Conservation (phyloP, 1,140 invertebrate species). For the Cherax quadricarinatus region DNA sequence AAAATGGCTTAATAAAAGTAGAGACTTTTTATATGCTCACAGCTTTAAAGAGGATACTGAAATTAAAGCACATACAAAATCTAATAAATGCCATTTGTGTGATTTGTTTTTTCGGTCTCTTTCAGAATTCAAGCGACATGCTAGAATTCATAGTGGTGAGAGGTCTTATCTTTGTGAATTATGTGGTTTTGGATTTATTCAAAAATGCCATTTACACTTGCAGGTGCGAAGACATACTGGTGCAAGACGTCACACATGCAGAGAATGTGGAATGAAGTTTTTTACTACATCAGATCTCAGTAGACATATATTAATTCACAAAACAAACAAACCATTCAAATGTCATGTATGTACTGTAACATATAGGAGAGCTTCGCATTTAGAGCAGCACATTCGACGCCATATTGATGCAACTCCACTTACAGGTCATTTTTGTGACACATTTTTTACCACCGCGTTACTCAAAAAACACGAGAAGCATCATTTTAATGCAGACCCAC, state of each 20-base stretch:
- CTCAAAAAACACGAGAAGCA: conserved; percentile 24
- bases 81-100: conserved; percentile 16
- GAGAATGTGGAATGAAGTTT: conserved; percentile 16
- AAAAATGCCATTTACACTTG: conserved; percentile 15
- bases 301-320: neutral
- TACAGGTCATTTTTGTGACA: neutral
- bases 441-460: conserved; percentile 10
- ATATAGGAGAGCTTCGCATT: conserved; percentile 8
- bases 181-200: conserved; percentile 19
- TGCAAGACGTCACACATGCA: conserved; percentile 7
- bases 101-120: conserved; percentile 1
- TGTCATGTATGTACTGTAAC: conserved; percentile 9
- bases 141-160: conserved; percentile 24
- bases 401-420: conserved; percentile 16
- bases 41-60: neutral
- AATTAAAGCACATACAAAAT: too few species aligned
- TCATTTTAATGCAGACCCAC: conserved; percentile 4
- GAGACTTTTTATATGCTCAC: neutral
- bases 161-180: conserved; percentile 19
- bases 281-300: conserved; percentile 23
- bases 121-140: conserved; percentile 18
- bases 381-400: conserved; percentile 26
- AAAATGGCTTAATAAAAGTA: neutral
- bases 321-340: neutral
- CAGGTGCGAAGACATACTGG: conserved; percentile 16